Conservation (phyloP, 2,888 invertebrate genomes). For the Pimpla rufipes region DNA sequence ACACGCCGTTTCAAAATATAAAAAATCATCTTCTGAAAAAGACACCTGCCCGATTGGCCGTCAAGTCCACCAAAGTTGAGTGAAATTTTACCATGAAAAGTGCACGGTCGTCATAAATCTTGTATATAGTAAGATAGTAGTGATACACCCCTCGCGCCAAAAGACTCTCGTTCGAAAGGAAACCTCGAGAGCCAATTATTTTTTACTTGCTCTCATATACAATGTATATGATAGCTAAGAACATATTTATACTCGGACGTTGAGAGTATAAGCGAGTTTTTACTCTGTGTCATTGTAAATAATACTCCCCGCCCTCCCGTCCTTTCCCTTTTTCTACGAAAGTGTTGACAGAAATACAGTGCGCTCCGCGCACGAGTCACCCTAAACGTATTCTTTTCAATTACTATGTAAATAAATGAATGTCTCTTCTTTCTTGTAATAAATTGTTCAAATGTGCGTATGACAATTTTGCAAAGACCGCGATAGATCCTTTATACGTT, state of each 20-base stretch:
- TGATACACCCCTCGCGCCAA: neutral
- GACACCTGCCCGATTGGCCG: constrained; percentile 18
- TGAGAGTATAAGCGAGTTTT: constrained; percentile 15
- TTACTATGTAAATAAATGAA: constrained; percentile 5
- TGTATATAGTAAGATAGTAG: constrained; percentile 67
- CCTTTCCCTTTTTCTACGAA: constrained; percentile 2
- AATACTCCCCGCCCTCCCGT: constrained; percentile 8
- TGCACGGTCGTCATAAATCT: constrained; percentile 28
- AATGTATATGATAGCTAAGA: constrained; percentile 80
- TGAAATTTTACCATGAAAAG: constrained; percentile 53
- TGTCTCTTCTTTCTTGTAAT: neutral
- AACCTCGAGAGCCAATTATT: constrained; percentile 14
- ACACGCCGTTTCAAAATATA: constrained; percentile 90
- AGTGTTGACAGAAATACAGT: constrained; percentile 27
- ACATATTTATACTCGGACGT: constrained; percentile 67
- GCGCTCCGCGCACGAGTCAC: neutral
- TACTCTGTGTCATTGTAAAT: constrained; percentile 47
- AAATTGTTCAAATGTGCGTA: neutral
- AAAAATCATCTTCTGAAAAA: constrained; percentile 86
- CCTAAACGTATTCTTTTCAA: neutral
- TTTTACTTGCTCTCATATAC: constrained; percentile 78
- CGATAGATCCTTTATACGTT: neutral
- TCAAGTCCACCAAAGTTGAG: constrained; percentile 72
- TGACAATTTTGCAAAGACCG: neutral
- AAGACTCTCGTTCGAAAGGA: constrained; percentile 11